Percentiles rank a stretch among this genome's conserved stretches.
phyloP scores from a whole-genome alignment of 92 coral and sea anemone species.

The Epizoanthus fatuus region DNA sequence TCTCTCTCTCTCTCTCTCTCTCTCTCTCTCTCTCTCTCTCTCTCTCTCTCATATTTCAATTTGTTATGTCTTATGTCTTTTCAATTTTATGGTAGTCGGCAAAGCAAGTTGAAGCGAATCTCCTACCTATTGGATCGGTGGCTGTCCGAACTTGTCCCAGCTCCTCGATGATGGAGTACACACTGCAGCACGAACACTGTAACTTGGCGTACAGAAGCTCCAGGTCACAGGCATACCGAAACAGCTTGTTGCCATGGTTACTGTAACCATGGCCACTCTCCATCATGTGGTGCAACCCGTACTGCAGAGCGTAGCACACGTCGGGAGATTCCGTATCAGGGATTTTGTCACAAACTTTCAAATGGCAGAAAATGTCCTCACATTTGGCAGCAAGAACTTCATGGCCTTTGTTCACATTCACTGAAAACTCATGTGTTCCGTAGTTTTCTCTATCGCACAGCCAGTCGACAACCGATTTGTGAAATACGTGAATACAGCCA shows the following conservation, averaged over 20 bases:
- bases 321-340: conserved; percentile 14
- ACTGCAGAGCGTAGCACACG: conserved; percentile 69
- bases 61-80: too few species aligned
- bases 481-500: conserved; percentile 65
- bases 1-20: too few species aligned
- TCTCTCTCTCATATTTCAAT: too few species aligned
- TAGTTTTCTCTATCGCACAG: conserved; percentile 41
- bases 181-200: conserved; percentile 47
- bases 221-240: conserved; percentile 45
- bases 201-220: conserved; percentile 60
- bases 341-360: conserved; percentile 20
- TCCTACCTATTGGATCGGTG: conserved; percentile 21
- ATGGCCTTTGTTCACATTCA: conserved; percentile 54
- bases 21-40: too few species aligned
- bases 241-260: conserved; percentile 35
- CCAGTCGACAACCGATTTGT: conserved; percentile 80
- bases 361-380: conserved; percentile 25
- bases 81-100: too few species aligned
- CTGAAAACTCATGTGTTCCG: conserved; percentile 55
- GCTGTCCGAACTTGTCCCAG: conserved; percentile 39
- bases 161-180: conserved; percentile 68
- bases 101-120: background rate
- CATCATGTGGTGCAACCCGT: conserved; percentile 62
- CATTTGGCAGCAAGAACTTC: conserved; percentile 59
- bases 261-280: conserved; percentile 17